Evolutionary conservation across 2,888 invertebrate species (phyloP), one percentile per base, ranked within the genome.

Genomic region (Erebia epiphron): DNA sequence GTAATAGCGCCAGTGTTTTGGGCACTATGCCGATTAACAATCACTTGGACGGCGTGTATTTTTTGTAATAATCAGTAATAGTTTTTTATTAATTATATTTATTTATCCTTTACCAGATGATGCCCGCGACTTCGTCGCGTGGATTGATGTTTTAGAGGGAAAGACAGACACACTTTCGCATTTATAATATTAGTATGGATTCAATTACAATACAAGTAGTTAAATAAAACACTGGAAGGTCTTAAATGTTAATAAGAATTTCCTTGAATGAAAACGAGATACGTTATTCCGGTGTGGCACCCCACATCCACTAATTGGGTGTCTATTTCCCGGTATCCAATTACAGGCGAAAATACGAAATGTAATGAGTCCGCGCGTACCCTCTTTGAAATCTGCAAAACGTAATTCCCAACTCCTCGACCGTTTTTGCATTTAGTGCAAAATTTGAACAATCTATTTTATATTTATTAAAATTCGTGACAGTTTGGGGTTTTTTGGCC

Each of bases 291-390:
- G 21, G 21, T 62, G 41, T n/a, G 13, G 64, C 67, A 35, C 43
- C 43, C 43, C 68, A 68, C 50, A 68, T 46, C 46, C 70, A 73
- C 67, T 73, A 73, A 73, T 73, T 68, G 70, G 70, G 70, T 73
- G 70, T 70, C 72, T 72, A 70, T 70, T 66, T 57, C 66, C 56
- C 43, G 4, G 46, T 56, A 62, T 70, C 72, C 72, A 73, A 73
- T 73, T 73, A 73, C 61, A 52, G 54, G 54, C 50, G 54, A 64
- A 70, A 73, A 68, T 65, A 68, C 64, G 65, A 26, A 72, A 61
- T 60, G 41, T 60, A 66, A 66, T 57, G 66, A 66, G 43, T 54
- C 52, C 64, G 43, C 9, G 56, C 21, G 66, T 46, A 21, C 65
- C 62, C 62, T 57, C 66, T 66, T 57, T 66, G 66, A 66, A 64